These are phyloP conservation scores for Uromys caudimaculatus DNA, from an alignment of 2,797 vertebrate genomes.

Conservation along the genomic window DNA sequence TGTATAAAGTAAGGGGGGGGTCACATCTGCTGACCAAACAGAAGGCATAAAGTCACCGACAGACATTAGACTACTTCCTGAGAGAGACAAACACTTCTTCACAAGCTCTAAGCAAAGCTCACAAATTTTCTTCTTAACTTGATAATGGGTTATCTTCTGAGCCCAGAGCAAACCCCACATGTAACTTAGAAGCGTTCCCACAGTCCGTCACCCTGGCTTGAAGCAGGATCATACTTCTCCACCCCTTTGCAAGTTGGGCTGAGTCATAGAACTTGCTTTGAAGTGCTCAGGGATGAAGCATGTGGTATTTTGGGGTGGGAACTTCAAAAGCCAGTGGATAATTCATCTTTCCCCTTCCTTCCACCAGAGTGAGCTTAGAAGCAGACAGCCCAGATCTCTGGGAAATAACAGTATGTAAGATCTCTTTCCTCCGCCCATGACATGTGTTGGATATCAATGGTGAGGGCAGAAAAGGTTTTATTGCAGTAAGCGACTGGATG, in stretches of 20 bases:
- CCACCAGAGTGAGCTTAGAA: neutral
- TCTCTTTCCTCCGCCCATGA: too few species aligned
- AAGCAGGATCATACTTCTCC: neutral
- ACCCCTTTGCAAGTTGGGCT: neutral
- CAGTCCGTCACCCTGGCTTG: neutral
- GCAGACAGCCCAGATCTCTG: neutral
- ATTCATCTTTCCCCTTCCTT: neutral
- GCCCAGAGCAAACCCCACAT: neutral
- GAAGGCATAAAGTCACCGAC: conserved; percentile 1
- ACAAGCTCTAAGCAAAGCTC: conserved; percentile 49
- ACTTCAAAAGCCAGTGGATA: neutral
- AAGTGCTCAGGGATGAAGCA: neutral
- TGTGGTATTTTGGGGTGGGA: neutral
- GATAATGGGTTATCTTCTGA: conserved; percentile 43
- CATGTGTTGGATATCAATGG: neutral
- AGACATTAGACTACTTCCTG: conserved; percentile 19
- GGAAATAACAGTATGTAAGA: neutral
- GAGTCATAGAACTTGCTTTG: conserved; percentile 29
- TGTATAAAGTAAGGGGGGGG: conserved; percentile 26
- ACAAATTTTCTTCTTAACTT: conserved; percentile 24
- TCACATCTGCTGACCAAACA: conserved; percentile 10
- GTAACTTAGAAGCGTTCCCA: neutral
- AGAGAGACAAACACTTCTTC: conserved; percentile 31
- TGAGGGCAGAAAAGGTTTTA: neutral
- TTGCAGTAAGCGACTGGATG: neutral